Evolutionary conservation across 2,113 vertebrate genomes (phyloP).

Genomic region (Chaetura pelagica): DNA sequence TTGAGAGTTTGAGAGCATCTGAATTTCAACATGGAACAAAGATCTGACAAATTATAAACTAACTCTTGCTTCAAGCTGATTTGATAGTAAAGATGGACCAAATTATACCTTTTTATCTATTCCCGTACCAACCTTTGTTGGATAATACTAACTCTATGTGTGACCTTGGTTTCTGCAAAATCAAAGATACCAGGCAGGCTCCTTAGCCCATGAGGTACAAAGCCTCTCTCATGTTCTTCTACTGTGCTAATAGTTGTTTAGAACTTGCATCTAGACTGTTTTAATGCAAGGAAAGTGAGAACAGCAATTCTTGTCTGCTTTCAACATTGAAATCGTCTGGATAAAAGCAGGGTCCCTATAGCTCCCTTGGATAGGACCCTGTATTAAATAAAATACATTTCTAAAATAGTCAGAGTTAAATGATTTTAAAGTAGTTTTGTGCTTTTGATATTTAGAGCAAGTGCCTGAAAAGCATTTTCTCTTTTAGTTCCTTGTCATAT

Average conservation of each 20-base stretch:
- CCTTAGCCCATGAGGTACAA: not conserved
- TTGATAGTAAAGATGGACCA: not conserved
- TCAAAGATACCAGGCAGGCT: not conserved
- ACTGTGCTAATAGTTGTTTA: not conserved
- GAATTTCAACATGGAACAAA: not conserved
- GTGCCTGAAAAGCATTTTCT: conserved; percentile 45
- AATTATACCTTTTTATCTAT: not conserved
- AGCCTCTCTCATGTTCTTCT: not conserved
- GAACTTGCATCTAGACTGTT: not conserved
- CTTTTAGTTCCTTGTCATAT: conserved; percentile 52
- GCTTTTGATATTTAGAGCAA: conserved; percentile 55
- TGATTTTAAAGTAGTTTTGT: conserved; percentile 36
- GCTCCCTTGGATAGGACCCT: not conserved
- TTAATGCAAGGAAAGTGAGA: not conserved
- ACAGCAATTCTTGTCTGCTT: not conserved
- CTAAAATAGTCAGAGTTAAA: not conserved
- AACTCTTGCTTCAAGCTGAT: not conserved
- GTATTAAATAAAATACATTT: not conserved
- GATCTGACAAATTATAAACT: not conserved
- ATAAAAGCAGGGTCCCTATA: not conserved
- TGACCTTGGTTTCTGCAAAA: not conserved
- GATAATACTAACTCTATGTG: not conserved
- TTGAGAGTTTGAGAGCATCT: not conserved
- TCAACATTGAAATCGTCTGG: conserved; percentile 24
- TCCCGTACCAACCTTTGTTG: not conserved